phyloP scores from a whole-genome alignment of 1,140 invertebrate genomes.

The Spodoptera litura region DNA sequence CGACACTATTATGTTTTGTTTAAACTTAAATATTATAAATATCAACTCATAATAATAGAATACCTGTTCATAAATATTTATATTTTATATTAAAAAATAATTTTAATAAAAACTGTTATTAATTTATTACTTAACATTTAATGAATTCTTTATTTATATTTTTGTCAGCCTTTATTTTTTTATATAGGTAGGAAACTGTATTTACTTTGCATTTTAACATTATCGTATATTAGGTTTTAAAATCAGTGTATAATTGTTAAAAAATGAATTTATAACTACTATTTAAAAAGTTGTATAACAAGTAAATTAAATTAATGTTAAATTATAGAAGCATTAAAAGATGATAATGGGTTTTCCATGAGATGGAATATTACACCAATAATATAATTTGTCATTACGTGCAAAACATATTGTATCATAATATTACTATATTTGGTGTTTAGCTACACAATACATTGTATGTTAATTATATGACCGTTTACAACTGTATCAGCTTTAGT shows the following conservation, averaged over 20 bases:
- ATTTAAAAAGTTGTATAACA: neutral
- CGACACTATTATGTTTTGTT: neutral
- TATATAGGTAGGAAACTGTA: too few relatives aligned
- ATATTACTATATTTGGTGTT: too few relatives aligned
- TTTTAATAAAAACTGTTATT: too few relatives aligned
- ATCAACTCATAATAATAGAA: neutral
- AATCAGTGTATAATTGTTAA: too few relatives aligned
- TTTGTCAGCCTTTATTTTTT: too few relatives aligned
- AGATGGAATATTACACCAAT: neutral
- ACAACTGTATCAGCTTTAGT: too few relatives aligned
- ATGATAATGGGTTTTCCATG: slow-evolving; percentile 3
- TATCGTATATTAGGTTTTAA: too few relatives aligned
- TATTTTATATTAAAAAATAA: too few relatives aligned
- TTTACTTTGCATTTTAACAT: neutral
- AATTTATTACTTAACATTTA: too few relatives aligned
- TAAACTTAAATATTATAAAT: neutral
- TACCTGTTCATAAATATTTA: too few relatives aligned
- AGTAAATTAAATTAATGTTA: neutral
- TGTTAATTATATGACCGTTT: neutral
- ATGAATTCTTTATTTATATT: too few relatives aligned
- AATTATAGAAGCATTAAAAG: neutral
- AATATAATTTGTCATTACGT: neutral
- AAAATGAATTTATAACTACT: too few relatives aligned
- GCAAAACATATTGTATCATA: neutral
- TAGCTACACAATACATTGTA: neutral